Evolutionary conservation across 92 coral and sea anemone genomes (phyloP).

Genomic region (Parazoanthus swiftii): DNA sequence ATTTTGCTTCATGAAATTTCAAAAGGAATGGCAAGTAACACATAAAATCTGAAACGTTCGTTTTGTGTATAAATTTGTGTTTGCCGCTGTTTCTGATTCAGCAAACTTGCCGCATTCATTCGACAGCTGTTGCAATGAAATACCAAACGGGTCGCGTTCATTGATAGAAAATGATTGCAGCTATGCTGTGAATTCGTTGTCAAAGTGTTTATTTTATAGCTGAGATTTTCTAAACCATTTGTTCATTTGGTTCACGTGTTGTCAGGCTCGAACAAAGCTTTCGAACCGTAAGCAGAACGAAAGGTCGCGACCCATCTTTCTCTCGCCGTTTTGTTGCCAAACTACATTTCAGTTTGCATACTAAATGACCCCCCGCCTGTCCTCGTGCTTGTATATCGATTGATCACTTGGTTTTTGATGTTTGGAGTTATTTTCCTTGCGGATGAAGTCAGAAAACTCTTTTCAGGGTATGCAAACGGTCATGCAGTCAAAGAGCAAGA

Average conservation of each 20-base stretch:
- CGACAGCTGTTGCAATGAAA: neutral
- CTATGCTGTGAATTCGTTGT: neutral
- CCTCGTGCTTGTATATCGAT: slow-evolving; percentile 10
- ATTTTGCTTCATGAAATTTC: neutral
- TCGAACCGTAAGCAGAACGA: neutral
- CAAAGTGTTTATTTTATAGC: neutral
- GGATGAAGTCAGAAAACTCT: slow-evolving; percentile 14
- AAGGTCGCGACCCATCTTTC: slow-evolving; percentile 29
- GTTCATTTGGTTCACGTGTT: neutral
- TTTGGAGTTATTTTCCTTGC: slow-evolving; percentile 24
- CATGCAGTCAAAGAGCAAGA: slow-evolving; percentile 9
- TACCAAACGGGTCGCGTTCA: neutral
- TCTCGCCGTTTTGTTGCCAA: neutral
- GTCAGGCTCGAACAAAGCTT: neutral
- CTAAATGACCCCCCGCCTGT: slow-evolving; percentile 17
- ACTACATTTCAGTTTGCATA: neutral
- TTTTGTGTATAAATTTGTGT: neutral
- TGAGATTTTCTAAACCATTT: neutral
- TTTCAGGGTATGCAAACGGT: slow-evolving; percentile 3
- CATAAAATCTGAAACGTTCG: neutral
- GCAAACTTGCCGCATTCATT: neutral
- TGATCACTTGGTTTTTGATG: slow-evolving; percentile 23
- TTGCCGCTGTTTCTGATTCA: neutral
- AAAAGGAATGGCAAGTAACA: neutral
- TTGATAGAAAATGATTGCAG: neutral